Evolutionary conservation across 2,888 invertebrate species (phyloP).

Genomic region (Cerceris rybyensis): DNA sequence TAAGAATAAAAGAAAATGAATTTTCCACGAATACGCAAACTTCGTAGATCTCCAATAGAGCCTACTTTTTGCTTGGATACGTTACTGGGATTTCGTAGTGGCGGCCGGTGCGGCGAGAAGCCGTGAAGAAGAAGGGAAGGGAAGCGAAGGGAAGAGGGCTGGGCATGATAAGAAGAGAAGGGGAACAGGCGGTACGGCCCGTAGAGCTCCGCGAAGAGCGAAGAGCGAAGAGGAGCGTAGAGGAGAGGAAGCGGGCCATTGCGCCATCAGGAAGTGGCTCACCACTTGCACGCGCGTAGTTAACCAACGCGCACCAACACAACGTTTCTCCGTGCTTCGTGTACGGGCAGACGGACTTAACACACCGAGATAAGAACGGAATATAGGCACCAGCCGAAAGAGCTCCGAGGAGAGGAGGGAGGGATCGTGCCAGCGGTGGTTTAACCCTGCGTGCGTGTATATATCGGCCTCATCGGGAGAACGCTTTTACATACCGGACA

Average conservation of each 20-base stretch:
- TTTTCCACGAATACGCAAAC: neutral
- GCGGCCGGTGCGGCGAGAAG: constrained; percentile 15
- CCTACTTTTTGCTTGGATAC: constrained; percentile 12
- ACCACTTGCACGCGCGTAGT: constrained; percentile 68
- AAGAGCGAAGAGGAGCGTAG: constrained; percentile 44
- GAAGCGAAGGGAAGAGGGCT: constrained; percentile 27
- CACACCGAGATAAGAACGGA: constrained; percentile 56
- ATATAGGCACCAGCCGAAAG: constrained; percentile 37
- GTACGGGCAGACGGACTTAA: constrained; percentile 54
- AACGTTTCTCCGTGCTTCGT: constrained; percentile 34
- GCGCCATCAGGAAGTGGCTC: constrained; percentile 79
- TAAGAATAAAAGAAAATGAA: neutral
- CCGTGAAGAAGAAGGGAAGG: constrained; percentile 4
- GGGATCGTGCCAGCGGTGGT: constrained; percentile 37
- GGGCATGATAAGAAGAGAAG: constrained; percentile 13
- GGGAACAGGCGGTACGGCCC: constrained; percentile 36
- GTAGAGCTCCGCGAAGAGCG: constrained; percentile 38
- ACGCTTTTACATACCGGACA: constrained; percentile 30
- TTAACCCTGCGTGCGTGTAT: constrained; percentile 37
- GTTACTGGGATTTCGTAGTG: constrained; percentile 28
- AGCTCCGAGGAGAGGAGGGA: constrained; percentile 24
- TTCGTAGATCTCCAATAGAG: neutral
- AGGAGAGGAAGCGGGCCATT: constrained; percentile 77
- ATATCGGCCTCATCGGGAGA: constrained; percentile 16
- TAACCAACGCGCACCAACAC: constrained; percentile 62